A percentile compares a stretch with the other conserved stretches of the same genome.
These are phyloP conservation scores for Upupa epops DNA, from an alignment of 2,113 vertebrate species.

Conservation along the genomic window DNA sequence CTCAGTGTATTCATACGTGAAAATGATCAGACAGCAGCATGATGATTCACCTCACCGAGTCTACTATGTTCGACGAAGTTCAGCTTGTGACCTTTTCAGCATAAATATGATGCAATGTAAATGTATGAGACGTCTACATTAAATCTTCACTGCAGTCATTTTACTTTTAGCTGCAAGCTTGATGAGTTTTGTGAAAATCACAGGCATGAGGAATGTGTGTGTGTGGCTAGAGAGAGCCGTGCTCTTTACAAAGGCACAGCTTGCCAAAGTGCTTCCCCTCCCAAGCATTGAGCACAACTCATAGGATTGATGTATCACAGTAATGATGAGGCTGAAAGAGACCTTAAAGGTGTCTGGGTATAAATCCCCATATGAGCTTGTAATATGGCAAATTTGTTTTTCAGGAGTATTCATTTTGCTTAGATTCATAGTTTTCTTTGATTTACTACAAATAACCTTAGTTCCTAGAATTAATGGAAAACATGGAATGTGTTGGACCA, in stretches of 20 bases:
- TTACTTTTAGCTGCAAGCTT: not conserved
- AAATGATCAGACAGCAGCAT: not conserved
- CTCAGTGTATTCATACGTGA: not conserved
- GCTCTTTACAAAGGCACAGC: not conserved
- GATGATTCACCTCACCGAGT: not conserved
- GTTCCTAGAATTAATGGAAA: not conserved
- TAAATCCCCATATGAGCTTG: not conserved
- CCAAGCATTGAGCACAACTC: not conserved
- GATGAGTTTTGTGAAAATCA: not conserved
- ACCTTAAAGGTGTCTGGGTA: too few relatives aligned
- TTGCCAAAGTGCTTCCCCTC: not conserved
- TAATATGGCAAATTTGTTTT: not conserved
- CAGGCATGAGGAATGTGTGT: fast-evolving
- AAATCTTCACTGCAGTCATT: not conserved
- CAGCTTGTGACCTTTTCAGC: not conserved
- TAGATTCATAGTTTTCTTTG: not conserved
- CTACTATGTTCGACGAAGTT: not conserved
- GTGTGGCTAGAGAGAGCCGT: not conserved
- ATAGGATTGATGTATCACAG: fast-evolving
- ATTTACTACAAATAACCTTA: not conserved
- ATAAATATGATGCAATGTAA: not conserved
- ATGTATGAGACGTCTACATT: not conserved
- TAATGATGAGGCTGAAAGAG: too few relatives aligned
- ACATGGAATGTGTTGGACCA: not conserved
- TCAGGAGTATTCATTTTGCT: not conserved